Percentiles rank a stretch among this genome's conserved stretches.
These are phyloP conservation scores for Zoanthus gigantus DNA, from an alignment of 92 coral and sea anemone genomes.

Conservation along the genomic window DNA sequence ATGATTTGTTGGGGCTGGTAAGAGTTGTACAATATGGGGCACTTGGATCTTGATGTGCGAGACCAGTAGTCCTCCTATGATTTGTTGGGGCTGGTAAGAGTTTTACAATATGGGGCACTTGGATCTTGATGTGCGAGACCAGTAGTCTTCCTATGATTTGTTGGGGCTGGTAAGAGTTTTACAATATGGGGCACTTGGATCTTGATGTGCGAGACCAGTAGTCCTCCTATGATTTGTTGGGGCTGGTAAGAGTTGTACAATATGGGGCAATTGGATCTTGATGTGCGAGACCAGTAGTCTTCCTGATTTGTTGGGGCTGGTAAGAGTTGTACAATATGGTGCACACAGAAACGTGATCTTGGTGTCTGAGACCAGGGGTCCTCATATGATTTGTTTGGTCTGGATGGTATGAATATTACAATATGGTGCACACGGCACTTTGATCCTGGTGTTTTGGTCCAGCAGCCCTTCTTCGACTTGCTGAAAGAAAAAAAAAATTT, in stretches of 20 bases:
- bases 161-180: neutral
- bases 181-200: neutral
- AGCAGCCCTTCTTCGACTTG: constrained; percentile 78
- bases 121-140: too few species aligned
- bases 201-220: neutral
- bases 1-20: too few species aligned
- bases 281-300: neutral
- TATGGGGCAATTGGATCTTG: neutral
- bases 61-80: neutral
- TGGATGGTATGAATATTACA: constrained; percentile 25
- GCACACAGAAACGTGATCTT: neutral
- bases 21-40: too few species aligned
- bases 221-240: neutral
- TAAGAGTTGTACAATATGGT: constrained; percentile 34
- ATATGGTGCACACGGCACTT: constrained; percentile 85
- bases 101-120: too few species aligned
- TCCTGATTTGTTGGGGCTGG: neutral
- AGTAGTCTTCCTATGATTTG: neutral
- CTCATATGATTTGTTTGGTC: neutral
- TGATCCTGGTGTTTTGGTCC: constrained; percentile 72
- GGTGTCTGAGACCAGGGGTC: neutral
- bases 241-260: constrained; percentile 28
- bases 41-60: too few species aligned
- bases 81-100: neutral
- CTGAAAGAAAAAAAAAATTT: constrained; percentile 50